Base-by-base conservation (phyloP, 2,888 invertebrate genomes). In the Ethmia dodecea region DNA sequence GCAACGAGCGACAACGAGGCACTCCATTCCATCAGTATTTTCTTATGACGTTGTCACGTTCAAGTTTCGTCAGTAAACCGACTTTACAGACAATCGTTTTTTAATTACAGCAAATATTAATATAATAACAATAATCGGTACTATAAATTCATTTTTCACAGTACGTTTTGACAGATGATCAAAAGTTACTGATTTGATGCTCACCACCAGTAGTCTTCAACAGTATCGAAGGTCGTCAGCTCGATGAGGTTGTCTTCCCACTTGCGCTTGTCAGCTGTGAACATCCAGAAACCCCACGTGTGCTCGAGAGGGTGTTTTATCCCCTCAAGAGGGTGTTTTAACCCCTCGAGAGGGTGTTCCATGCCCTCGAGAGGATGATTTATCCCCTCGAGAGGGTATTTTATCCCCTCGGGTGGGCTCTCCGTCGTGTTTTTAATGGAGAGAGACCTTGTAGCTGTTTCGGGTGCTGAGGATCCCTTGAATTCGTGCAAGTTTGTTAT, bases 201-300 rank as follows among this genome's bases (percentile, higher is more conserved):
- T 79, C 77, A 96, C 95, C 95, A 95, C 99, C 98, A 99, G 77
- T 97, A 99, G 78, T 98, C 98, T 88, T 99, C 98, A 9, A 97
- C 97, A 1, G 96, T 96, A 60, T 93, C 90, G 71, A 99, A 97
- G 35, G 93, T 92, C 26, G 94, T 93, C 33, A 99, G 92, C 71
- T 95, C 91, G 49, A 94, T 91, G 56, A 95, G 92, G 77, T 96
- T 95, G 32, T 95, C 93, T 61, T 94, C 92, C 98, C 98, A 99
- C 59, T 92, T 91, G 54, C 88, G 90, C 58, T 93, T 92, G 52
- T 55, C 48, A 20, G 92, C 93, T 63, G 97, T 97, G 68, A 92
- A 94, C 76, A 96, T 95, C 98, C 98, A 99, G 43, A 98, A 87
- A 1, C 95, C 94, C 99, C 98, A 99, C 34, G 89, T 90, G 70